Percentiles rank a stretch among this genome's conserved stretches.
phyloP scores from a whole-genome alignment of 2,113 vertebrate genomes.

The Argyrosomus japonicus region DNA sequence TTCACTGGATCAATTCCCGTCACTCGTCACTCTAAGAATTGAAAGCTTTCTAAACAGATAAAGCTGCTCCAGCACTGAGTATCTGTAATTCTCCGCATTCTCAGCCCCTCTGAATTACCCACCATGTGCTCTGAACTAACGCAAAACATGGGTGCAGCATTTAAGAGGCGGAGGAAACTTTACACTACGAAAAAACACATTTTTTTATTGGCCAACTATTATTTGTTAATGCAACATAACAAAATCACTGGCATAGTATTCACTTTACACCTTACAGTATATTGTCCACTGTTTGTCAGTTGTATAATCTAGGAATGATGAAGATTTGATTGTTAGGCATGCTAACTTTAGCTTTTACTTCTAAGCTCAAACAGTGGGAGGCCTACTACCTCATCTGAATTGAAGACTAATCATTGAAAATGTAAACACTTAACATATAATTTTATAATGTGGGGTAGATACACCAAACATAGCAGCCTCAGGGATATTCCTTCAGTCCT shows the following conservation, averaged over 20 bases:
- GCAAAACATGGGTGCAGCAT: background rate
- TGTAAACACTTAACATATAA: background rate
- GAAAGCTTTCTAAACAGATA: slow-evolving; percentile 1
- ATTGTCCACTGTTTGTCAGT: background rate
- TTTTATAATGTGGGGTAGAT: background rate
- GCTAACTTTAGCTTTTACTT: background rate
- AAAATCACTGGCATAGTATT: background rate
- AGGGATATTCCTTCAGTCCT: background rate
- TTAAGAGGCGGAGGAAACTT: background rate
- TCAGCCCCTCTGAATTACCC: background rate
- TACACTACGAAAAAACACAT: background rate
- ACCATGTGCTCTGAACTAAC: background rate
- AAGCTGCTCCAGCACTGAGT: background rate
- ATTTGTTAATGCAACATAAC: background rate
- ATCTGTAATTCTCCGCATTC: background rate
- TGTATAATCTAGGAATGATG: background rate
- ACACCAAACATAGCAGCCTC: background rate
- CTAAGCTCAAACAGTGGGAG: background rate
- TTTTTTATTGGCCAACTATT: background rate
- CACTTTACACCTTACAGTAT: background rate
- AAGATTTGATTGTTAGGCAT: background rate
- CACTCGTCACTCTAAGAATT: background rate
- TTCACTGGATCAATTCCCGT: background rate
- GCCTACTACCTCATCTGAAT: background rate
- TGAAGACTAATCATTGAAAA: background rate